Conservation (phyloP, 2,797 vertebrate species). For the Limosa lapponica region DNA sequence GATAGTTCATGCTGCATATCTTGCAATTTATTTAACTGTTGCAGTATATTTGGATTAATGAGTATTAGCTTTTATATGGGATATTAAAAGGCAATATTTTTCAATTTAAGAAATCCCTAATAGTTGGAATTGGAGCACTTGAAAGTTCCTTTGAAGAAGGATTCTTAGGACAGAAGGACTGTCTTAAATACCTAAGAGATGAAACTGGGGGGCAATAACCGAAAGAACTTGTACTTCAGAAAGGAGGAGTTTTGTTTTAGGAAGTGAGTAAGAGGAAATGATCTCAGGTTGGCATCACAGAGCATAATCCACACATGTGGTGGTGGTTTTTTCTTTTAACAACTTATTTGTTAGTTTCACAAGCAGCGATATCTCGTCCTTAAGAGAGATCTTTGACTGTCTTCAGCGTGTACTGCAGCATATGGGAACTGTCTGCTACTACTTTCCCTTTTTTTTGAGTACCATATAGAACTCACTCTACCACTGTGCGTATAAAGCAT, state of each 20-base stretch:
- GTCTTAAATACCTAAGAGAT: not conserved
- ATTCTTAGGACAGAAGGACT: not conserved
- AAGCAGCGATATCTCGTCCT: not conserved
- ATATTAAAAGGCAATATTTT: not conserved
- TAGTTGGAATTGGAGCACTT: not conserved
- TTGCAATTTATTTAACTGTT: not conserved
- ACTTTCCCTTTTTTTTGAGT: not conserved
- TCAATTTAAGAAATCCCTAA: not conserved
- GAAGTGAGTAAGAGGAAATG: conserved; percentile 79
- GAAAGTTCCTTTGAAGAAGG: not conserved
- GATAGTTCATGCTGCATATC: not conserved
- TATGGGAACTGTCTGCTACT: not conserved
- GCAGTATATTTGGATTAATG: not conserved
- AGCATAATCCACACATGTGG: not conserved
- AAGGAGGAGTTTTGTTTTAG: conserved; percentile 55
- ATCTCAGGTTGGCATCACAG: conserved; percentile 51
- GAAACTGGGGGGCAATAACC: not conserved
- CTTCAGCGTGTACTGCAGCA: not conserved
- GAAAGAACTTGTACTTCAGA: not conserved
- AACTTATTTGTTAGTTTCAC: not conserved
- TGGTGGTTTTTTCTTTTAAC: not conserved
- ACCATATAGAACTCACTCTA: fast-evolving
- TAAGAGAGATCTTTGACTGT: not conserved
- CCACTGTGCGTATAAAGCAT: not conserved
- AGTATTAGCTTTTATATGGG: not conserved